Percentiles rank a stretch among this genome's conserved stretches.
These are phyloP conservation scores for Lochmaea crataegi DNA, from an alignment of 2,888 invertebrate species.

Conservation along the genomic window DNA sequence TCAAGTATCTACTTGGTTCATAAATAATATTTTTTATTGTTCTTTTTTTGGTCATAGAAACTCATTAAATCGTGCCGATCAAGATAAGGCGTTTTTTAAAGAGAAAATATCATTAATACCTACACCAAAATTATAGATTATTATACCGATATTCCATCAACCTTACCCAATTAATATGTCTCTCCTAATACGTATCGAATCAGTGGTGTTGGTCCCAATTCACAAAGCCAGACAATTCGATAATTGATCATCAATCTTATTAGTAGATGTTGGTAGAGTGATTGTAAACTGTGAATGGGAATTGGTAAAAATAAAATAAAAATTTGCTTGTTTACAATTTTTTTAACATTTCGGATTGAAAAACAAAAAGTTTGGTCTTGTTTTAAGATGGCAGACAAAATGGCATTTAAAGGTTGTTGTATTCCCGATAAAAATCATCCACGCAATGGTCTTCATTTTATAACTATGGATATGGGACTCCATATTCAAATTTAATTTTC, in stretches of 20 bases:
- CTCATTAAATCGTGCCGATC: background rate
- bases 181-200: conserved; percentile 1
- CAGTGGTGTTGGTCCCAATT: background rate
- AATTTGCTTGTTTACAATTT: no score
- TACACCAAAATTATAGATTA: background rate
- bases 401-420: no score
- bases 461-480: no score
- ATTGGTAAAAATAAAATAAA: background rate
- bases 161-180: background rate
- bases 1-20: background rate
- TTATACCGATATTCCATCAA: conserved; percentile 7
- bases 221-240: background rate
- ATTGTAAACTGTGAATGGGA: background rate
- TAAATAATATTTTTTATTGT: background rate
- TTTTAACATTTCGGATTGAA: no score
- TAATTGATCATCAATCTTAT: background rate
- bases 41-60: conserved; percentile 10
- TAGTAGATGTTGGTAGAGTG: background rate
- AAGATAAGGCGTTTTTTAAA: conserved; percentile 6
- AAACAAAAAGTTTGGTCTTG: no score
- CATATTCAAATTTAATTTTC: no score
- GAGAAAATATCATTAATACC: background rate
- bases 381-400: no score
- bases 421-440: no score
- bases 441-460: no score